A percentile compares a stretch with the other conserved stretches of the same genome.
Evolutionary conservation across 2,113 vertebrate genomes (phyloP).

Genomic region (Maccullochella peelii): DNA sequence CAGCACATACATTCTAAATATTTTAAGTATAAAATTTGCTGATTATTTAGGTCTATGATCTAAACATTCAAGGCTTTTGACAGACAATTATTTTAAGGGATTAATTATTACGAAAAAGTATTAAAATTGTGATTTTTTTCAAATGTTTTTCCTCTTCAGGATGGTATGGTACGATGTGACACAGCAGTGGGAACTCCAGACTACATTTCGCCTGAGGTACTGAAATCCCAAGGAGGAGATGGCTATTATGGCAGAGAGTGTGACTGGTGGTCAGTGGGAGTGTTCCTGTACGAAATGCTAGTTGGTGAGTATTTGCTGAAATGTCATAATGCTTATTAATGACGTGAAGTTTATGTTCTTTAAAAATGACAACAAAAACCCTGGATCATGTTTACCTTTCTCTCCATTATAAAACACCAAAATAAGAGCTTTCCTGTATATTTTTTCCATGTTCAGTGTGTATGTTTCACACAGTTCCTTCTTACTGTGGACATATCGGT

Average conservation of each 20-base stretch:
- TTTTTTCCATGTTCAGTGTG: neutral
- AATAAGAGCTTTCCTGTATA: neutral
- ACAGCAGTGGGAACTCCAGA: constrained; percentile 98
- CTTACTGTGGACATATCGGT: neutral
- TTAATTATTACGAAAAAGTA: neutral
- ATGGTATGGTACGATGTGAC: constrained; percentile 99
- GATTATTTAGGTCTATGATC: neutral
- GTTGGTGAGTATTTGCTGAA: constrained; percentile 90
- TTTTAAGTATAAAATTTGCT: neutral
- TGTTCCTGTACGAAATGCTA: constrained; percentile 99
- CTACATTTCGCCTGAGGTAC: constrained; percentile 98
- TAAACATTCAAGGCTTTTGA: neutral
- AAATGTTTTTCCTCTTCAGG: constrained; percentile 79
- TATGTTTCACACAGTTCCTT: neutral
- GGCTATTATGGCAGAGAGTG: constrained; percentile 98
- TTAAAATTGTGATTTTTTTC: neutral
- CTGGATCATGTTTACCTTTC: neutral
- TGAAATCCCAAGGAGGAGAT: constrained; percentile 98
- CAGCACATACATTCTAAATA: neutral
- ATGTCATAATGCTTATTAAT: neutral
- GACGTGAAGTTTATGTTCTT: neutral
- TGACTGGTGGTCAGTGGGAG: constrained; percentile 99
- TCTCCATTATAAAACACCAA: neutral
- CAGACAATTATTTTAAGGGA: neutral
- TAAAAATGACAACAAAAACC: neutral